These are phyloP conservation scores for Coronaproctus castanopsis DNA, from an alignment of 2,888 invertebrate genomes.

Conservation along the genomic window DNA sequence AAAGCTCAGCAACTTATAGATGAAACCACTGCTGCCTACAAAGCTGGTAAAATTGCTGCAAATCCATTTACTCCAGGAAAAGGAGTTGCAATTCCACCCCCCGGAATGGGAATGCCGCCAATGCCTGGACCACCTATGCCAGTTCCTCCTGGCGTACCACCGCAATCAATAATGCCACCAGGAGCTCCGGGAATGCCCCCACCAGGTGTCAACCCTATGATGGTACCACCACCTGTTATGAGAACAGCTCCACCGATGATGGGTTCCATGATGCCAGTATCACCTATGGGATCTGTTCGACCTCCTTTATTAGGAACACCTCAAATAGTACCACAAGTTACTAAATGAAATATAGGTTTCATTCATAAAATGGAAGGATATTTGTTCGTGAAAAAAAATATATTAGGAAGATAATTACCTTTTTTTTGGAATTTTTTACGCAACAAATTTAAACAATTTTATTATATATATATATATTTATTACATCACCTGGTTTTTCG, in stretches of 20 bases:
- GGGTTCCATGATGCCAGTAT: conserved; percentile 2
- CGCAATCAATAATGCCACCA: conserved; percentile 32
- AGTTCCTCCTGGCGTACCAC: conserved; percentile 36
- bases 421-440: too few species aligned
- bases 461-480: too few species aligned
- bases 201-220: conserved; percentile 27
- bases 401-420: too few species aligned
- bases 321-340: background rate
- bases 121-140: conserved; percentile 36
- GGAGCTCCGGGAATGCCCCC: conserved; percentile 37
- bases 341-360: too few species aligned
- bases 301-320: conserved; percentile 1
- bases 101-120: conserved; percentile 15
- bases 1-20: conserved; percentile 97
- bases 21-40: conserved; percentile 92
- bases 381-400: too few species aligned
- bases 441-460: too few species aligned
- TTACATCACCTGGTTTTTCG: too few species aligned
- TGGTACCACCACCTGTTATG: conserved; percentile 41
- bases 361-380: too few species aligned
- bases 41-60: conserved; percentile 85
- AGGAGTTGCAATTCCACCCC: conserved; percentile 61
- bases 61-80: conserved; percentile 56
- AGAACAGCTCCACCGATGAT: conserved; percentile 24
- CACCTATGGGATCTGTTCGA: conserved; percentile 4